phyloP scores from a whole-genome alignment of 1,140 invertebrate genomes.

The Hycleus phaleratus region DNA sequence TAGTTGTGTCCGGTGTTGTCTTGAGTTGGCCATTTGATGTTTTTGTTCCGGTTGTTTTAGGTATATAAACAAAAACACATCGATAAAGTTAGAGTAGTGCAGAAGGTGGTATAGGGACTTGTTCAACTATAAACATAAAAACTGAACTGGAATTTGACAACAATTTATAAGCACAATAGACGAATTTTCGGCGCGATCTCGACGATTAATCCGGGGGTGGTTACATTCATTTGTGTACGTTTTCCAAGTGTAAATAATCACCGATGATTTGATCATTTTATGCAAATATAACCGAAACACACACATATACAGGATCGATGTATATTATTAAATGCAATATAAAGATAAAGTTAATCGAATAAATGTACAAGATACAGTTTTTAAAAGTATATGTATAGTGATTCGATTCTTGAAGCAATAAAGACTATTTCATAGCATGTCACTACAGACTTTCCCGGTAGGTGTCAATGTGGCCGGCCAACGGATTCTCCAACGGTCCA shows the following conservation, averaged over 20 bases:
- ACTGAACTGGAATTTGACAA: too few species aligned
- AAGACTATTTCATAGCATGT: slow-evolving; percentile 39
- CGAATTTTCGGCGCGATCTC: too few species aligned
- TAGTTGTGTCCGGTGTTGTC: too few species aligned
- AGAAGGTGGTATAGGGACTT: too few species aligned
- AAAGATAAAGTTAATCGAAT: slow-evolving; percentile 27
- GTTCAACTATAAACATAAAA: too few species aligned
- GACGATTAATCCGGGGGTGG: not conserved
- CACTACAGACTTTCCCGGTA: slow-evolving; percentile 37
- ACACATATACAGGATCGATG: too few species aligned
- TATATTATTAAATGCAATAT: slow-evolving; percentile 2
- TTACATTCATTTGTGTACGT: slow-evolving; percentile 11
- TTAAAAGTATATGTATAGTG: slow-evolving; percentile 29
- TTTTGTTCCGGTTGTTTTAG: too few species aligned
- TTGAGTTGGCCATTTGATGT: too few species aligned
- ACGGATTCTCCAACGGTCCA: not conserved
- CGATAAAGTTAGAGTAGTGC: too few species aligned
- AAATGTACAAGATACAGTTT: slow-evolving; percentile 25
- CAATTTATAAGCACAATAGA: too few species aligned
- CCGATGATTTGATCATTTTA: slow-evolving; percentile 10
- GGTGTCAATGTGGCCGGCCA: slow-evolving; percentile 30
- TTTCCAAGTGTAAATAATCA: slow-evolving; percentile 1
- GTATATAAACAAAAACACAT: too few species aligned
- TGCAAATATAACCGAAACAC: slow-evolving; percentile 6
- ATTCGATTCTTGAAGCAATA: slow-evolving; percentile 35